Base-by-base conservation (phyloP, 2,113 vertebrate species). In the Takifugu flavidus region DNA sequence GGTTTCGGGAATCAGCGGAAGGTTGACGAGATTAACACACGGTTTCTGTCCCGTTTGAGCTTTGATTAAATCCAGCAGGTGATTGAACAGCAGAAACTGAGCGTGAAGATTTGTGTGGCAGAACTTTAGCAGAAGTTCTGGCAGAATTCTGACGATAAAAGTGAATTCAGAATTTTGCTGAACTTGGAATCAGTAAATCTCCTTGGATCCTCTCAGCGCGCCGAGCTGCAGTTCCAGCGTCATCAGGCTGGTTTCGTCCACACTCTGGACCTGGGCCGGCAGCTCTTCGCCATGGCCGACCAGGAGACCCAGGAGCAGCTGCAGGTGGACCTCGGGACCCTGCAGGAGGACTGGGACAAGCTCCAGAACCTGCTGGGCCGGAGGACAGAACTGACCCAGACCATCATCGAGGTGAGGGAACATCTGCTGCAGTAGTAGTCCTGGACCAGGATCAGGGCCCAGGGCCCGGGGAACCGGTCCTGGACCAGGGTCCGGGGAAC, bases 281-380 rank as follows among this genome's bases (percentile, higher is more conserved):
- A 94, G 83, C 60, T 99, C 49, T 88, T 91, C 58, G 66, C 71
- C 1, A 84, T 86, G 49, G 84, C 84, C 0, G 77, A 91, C 12
- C 63, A 79, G 0, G 84, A 91, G 34, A 90, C 87, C 1, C 90
- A 86, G 44, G 26, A 63, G 3, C 76, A 20, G 15, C 74, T 98
- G 14, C 88, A 91, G 74, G 57, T 56, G 28, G 90, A 93, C 50
- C 88, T 94, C 73, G 79, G 77, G 6, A 74, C 85, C 44, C 78
- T 98, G 71, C 92, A 92, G 84, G 87, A 93, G 28, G 65, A 57
- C 0, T 99, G 95, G 95, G 91, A 91, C 8, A 59, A 51, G 28
- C 89, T 89, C 0, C 87, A 89, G 34, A 46, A 66, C 49, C 88
- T 88, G 29, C 83, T 96, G 60, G 89, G 79, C 27, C 86, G 86